Evolutionary conservation across 2,888 invertebrate genomes (phyloP), one percentile per base, ranked within the genome.

Genomic region (Penaeus monodon): DNA sequence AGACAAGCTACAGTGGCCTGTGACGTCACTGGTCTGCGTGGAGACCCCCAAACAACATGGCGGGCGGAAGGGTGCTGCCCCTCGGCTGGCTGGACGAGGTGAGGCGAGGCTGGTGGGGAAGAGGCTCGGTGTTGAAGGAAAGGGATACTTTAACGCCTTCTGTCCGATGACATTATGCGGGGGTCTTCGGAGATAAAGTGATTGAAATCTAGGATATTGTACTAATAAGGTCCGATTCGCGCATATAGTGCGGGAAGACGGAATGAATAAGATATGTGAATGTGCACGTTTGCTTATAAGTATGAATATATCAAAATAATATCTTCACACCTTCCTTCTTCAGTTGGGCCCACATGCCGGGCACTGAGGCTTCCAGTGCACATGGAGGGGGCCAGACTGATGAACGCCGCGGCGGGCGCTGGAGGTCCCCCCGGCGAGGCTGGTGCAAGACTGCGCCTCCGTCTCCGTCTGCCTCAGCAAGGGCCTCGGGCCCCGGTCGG

Each of bases 21-120:
- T 94, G 79, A 97, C 98, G 0, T 93, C 94, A 44, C 92, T 98
- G 78, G 95, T 98, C 27, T 94, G 96, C 80, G 94, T 98, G 14
- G 99, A 99, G 93, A 98, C 98, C 92, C 98, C 98, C 0, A 97
- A 97, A 98, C 91, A 97, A 97, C 91, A 94, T 95, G 91, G 96
- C 96, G 91, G 97, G 97, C 17, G 99, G 99, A 63, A 96, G 95
- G 93, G 96, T 96, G 1, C 91, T 99, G 14, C 96, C 98, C 0
- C 91, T 96, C 33, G 93, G 94, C 63, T 99, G 97, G 95, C 92
- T 99, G 80, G 94, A 96, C 90, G 93, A 96, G 91, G 94, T 94
- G 91, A 89, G 88, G n/a, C 14, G 33, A 8, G 22, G 33, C 12
- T 44, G 20, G 14, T 27, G 12, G 63, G 2, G 6, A 4, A 24